Percentiles rank a stretch among this genome's conserved stretches.
These are phyloP conservation scores for Heliconius hortense DNA, from an alignment of 2,888 invertebrate species.

Conservation along the genomic window DNA sequence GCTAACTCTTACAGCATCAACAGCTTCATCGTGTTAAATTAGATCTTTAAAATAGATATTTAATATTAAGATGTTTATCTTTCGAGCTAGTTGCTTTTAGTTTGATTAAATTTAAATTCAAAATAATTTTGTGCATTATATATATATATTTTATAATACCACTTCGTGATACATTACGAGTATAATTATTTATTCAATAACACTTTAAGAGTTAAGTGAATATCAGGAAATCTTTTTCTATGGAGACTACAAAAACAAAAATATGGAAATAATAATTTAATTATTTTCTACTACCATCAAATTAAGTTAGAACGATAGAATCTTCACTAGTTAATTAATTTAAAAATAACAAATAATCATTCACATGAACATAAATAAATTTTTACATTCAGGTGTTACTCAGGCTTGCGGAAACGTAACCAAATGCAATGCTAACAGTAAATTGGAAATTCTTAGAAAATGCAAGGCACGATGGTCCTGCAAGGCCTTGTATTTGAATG, in stretches of 20 bases:
- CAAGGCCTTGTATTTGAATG: constrained; percentile 44
- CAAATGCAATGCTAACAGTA: constrained; percentile 35
- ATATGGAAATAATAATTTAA: no score
- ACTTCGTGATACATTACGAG: no score
- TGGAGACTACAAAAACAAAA: no score
- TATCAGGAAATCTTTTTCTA: no score
- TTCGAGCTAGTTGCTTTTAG: constrained; percentile 2
- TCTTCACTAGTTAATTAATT: not conserved
- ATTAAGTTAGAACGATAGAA: no score
- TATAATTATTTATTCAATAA: no score
- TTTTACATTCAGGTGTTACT: constrained; percentile 5
- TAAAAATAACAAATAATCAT: not conserved
- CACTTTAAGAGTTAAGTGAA: no score
- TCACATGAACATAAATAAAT: constrained; percentile 3
- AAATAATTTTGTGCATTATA: no score
- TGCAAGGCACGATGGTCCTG: constrained; percentile 44
- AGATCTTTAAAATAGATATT: constrained; percentile 1
- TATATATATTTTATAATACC: no score
- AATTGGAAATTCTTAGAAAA: constrained; percentile 43
- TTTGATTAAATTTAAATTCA: not conserved
- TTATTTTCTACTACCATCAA: no score
- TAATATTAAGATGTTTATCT: constrained; percentile 5
- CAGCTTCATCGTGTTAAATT: constrained; percentile 20
- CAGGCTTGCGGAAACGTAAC: constrained; percentile 38
- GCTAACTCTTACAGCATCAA: constrained; percentile 44